These are phyloP conservation scores for Pyxicephalus adspersus DNA, from an alignment of 2,113 vertebrate genomes.

Conservation along the genomic window DNA sequence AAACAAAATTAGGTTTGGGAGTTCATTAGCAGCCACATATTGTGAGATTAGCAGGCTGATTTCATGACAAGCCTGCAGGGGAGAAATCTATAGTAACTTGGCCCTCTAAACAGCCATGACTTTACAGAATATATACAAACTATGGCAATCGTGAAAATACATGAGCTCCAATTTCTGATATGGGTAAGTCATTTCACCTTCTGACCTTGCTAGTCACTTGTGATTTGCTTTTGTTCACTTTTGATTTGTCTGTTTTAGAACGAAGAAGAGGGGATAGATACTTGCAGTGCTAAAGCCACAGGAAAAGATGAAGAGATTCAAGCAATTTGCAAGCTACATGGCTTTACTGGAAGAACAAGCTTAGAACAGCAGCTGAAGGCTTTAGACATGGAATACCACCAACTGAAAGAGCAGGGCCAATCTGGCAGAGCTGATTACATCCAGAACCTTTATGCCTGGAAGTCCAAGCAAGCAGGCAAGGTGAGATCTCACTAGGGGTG, in stretches of 20 bases:
- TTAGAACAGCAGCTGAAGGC: slow-evolving; percentile 70
- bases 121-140: too few species aligned
- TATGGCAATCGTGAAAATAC: too few species aligned
- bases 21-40: too few species aligned
- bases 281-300: slow-evolving; percentile 63
- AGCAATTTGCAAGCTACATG: slow-evolving; percentile 71
- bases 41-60: too few species aligned
- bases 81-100: too few species aligned
- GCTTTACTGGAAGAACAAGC: slow-evolving; percentile 63
- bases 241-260: slow-evolving; percentile 49
- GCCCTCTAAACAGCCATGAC: too few species aligned
- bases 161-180: too few species aligned
- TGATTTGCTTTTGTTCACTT: neutral
- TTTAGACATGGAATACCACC: slow-evolving; percentile 68
- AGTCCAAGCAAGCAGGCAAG: slow-evolving; percentile 68
- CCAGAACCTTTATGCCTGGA: slow-evolving; percentile 72
- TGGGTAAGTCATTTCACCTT: too few species aligned
- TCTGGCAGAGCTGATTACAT: slow-evolving; percentile 68
- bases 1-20: too few species aligned
- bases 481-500: slow-evolving; percentile 48
- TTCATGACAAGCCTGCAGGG: too few species aligned
- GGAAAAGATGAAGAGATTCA: slow-evolving; percentile 69
- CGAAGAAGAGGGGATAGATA: slow-evolving; percentile 57
- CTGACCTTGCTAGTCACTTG: too few species aligned
- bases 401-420: slow-evolving; percentile 70